Evolutionary conservation across 92 coral and sea anemone genomes (phyloP), one percentile per base, ranked within the genome.

Genomic region (Heteractis magnifica): DNA sequence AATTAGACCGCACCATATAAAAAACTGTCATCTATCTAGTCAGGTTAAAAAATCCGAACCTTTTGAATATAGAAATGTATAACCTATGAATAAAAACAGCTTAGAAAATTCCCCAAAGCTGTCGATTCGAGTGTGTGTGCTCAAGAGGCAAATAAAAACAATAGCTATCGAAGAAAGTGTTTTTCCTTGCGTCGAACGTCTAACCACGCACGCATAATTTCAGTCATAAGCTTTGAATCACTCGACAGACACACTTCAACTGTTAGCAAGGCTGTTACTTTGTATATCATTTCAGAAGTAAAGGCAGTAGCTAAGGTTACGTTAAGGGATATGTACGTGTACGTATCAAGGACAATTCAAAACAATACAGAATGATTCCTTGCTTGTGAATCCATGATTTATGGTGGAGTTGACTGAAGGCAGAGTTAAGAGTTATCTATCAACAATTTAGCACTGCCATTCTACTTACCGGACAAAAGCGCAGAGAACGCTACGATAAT

Each of bases 361-460:
- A 34, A 34, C 1, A 34, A 34, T 34, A 34, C 3, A 34, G 44
- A 34, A 34, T 34, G 44, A 34, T 34, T 34, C 44, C 44, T 34
- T 34, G 44, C 3, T 34, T 34, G 44, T 34, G 44, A 34, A 34
- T 34, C 44, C 44, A 0, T 41, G 78, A 44, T 49, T 13, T 44
- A 12, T 9, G 78, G 55, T 48, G 18, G 21, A 74, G 10, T 48
- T 9, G 19, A 48, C 53, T 13, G 10, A 49, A 77, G 81, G 19
- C 41, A 18, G 4, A 81, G 56, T 53, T 9, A 18, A 9, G 26
- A 81, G 49, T 56, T 3, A 23, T 71, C 80, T 73, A 48, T 83
- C 86, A 83, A 83, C 86, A 75, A 75, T 74, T 83, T 83, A 73
- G 56, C 83, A 80, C 83, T 10, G 75, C 58, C 52, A 65, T 70